Evolutionary conservation across 2,113 vertebrate genomes (phyloP), one percentile per base, ranked within the genome.

Genomic region (Prionailurus bengalensis): DNA sequence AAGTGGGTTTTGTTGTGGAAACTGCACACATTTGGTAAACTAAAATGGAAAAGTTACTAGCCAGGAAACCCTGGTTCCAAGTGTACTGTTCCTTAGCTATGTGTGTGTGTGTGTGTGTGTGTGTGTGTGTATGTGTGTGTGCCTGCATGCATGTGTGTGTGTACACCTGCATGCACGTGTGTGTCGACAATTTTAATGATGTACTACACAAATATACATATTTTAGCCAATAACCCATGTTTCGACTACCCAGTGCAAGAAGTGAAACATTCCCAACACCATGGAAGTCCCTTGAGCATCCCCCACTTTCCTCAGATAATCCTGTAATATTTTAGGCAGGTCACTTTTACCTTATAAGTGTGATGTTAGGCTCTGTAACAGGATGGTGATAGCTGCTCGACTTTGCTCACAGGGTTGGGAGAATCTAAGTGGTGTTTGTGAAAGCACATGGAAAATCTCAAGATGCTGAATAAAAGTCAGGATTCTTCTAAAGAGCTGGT

Each of bases 241-340:
- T 96, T 79, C 65, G 21, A 45, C 63, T 39, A 61, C 39, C 25
- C 45, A 71, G 0, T 21, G 6, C 33, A 78, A 95, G 29, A 82
- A 73, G 31, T 73, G 29, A 78, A 95, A 88, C 31, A 7, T 74
- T 65, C 11, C 45, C 66, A 17, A 23, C 48, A 19, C 4, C 51
- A 16, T 39, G 19, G 61, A 78, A 89, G 29, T 23, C 39, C n/a
- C 45, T 25, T n/a, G 12, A 14, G 13, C 7, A 21, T 4, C 14
- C 31, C 36, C 17, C 7, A 17, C 51, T 39, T 7, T 36, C 85
- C 71, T 82, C 15, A 15, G 36, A 66, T 79, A 76, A 58, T 36
- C n/a, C 29, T 95, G 33, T 71, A 73, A 68, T 95, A 31, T 96
- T 85, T 96, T 84, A 71, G 65, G 63, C 63, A 88, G 65, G 55